Evolutionary conservation across 2,888 invertebrate genomes (phyloP).

Genomic region (Thymelicus acteon): DNA sequence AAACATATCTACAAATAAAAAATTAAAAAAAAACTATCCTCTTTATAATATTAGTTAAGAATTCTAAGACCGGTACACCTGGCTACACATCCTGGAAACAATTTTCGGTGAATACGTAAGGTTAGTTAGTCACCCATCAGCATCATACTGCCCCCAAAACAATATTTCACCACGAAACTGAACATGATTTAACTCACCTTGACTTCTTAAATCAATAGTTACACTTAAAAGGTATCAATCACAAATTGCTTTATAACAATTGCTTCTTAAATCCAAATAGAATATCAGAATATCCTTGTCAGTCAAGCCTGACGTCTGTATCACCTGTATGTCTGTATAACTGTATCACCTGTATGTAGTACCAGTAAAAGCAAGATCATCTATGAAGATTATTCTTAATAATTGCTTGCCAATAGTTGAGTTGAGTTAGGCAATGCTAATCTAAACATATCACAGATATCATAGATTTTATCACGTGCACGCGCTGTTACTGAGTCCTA

Average conservation of each 20-base stretch:
- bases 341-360: too few relatives aligned
- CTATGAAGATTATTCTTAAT: background rate
- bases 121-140: slow-evolving; percentile 29
- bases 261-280: slow-evolving; percentile 22
- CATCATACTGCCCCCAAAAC: slow-evolving; percentile 42
- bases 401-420: slow-evolving; percentile 19
- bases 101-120: too few relatives aligned
- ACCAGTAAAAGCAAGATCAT: slow-evolving; percentile 13
- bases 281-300: slow-evolving; percentile 27
- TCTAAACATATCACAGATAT: background rate
- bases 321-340: too few relatives aligned
- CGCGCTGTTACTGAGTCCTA: too few relatives aligned
- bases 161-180: slow-evolving; percentile 47
- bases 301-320: slow-evolving; percentile 9
- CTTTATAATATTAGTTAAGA: too few relatives aligned
- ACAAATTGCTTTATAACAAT: slow-evolving; percentile 5
- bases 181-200: slow-evolving; percentile 52
- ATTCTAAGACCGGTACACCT: too few relatives aligned
- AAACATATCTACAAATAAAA: too few relatives aligned
- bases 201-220: slow-evolving; percentile 43
- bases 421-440: slow-evolving; percentile 3
- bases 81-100: too few relatives aligned
- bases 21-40: too few relatives aligned
- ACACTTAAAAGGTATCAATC: slow-evolving; percentile 40
- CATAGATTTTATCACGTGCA: background rate